Evolutionary conservation across 2,888 invertebrate species (phyloP).

Genomic region (Pycnomerus fuliginosus): DNA sequence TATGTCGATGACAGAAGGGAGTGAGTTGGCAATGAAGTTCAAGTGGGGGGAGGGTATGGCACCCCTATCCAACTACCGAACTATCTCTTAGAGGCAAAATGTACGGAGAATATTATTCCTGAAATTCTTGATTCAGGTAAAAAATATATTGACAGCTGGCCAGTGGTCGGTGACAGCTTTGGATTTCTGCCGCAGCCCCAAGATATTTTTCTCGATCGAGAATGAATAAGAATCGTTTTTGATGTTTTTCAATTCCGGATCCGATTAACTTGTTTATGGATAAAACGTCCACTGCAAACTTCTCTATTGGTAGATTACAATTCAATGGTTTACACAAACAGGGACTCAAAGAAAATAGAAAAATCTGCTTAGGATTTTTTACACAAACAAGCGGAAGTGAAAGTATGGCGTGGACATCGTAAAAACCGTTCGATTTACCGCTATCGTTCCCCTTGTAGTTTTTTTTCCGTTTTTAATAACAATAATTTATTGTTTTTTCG

Average conservation of each 20-base stretch:
- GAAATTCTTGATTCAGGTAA: no score
- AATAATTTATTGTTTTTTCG: no score
- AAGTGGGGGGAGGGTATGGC: conserved; percentile 33
- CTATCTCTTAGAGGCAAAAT: no score
- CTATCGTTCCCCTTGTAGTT: no score
- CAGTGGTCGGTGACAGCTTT: conserved; percentile 46
- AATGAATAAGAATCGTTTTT: conserved; percentile 44
- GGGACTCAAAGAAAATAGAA: conserved; percentile 13
- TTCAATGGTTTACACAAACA: conserved; percentile 22
- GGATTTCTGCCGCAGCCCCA: conserved; percentile 34
- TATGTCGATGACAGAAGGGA: conserved; percentile 41
- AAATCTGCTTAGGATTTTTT: conserved; percentile 23
- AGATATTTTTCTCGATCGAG: conserved; percentile 38
- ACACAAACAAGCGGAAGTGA: no score
- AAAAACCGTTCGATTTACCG: no score
- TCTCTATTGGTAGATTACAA: conserved; percentile 26
- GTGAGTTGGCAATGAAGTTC: conserved; percentile 37
- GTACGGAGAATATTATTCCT: no score
- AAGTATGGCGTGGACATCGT: no score
- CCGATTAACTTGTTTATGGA: conserved; percentile 49
- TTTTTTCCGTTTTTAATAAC: no score
- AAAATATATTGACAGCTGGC: conserved; percentile 46
- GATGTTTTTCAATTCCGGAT: conserved; percentile 48
- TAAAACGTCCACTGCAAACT: conserved; percentile 41
- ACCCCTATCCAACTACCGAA: no score